Evolutionary conservation across 1,140 invertebrate genomes (phyloP), one percentile per base, ranked within the genome.

Genomic region (Caenorhabditis latens): DNA sequence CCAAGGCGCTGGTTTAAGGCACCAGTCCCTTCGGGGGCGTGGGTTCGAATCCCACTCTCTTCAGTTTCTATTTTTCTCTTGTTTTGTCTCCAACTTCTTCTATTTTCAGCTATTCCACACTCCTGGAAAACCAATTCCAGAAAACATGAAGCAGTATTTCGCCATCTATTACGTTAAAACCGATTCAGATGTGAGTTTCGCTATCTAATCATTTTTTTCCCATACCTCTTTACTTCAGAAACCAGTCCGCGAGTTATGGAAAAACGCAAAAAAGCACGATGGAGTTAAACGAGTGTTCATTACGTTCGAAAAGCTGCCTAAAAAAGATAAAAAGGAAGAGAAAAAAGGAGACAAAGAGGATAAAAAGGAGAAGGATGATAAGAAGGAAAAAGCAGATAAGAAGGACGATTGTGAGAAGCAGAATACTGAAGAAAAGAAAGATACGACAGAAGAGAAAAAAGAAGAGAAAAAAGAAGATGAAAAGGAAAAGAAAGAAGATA

Each of bases 1-100:
- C 96, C 97, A 97, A 97, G 96, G 96, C 96, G 96, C 96, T 97
- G 96, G 96, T 97, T 97, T 97, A 96, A 97, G 96, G 96, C 96
- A 97, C 96, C 96, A 97, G 96, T 97, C 96, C 96, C 96, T 95
- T 96, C 95, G 96, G 96, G 95, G 96, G 90, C 91, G 91, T 91
- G 91, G 90, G 91, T 91, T 91, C 91, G 90, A 91, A 91, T 91
- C 90, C 90, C 90, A 91, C 91, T 91, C 90, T 91, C 90, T 88
- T 87, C 86, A 89, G 65, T 58, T 79, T 71, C 63, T 63, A 46
- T 61, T 87, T 79, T 43, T 86, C 13, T 58, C n/a, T 58, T 83
- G 19, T 61, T 58, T 58, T 58, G 4, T 8, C 6, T 83, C 50
- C 79, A 32, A 32, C 32, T 32, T 58, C 19, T 58, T 21, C n/a